Evolutionary conservation across 1,140 invertebrate genomes (phyloP).

Genomic region (Temnothorax longispinosus): DNA sequence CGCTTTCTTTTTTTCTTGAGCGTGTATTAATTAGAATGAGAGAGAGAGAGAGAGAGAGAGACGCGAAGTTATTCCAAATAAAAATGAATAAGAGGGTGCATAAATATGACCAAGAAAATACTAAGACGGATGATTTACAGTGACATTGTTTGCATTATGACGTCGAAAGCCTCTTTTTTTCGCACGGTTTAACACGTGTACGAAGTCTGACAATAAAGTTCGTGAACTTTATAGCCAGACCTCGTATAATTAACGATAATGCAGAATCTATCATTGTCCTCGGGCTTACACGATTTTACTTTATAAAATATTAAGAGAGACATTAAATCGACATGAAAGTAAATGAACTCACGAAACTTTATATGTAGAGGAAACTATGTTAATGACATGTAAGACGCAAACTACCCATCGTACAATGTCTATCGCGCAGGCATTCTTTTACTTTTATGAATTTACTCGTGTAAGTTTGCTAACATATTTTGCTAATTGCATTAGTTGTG

Average conservation of each 20-base stretch:
- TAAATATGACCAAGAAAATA: conserved; percentile 31
- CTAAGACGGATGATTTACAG: conserved; percentile 36
- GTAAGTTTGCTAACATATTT: neutral
- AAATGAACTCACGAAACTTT: neutral
- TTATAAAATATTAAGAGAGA: conserved; percentile 3
- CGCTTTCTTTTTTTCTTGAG: conserved; percentile 34
- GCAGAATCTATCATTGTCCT: conserved; percentile 11
- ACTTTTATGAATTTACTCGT: neutral
- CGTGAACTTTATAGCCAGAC: no score
- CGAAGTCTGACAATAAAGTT: no score
- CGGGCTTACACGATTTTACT: conserved; percentile 17
- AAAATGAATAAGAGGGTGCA: conserved; percentile 23
- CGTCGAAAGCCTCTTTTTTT: neutral
- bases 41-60: neutral
- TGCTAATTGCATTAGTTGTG: neutral
- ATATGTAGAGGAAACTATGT: neutral
- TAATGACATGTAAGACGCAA: neutral
- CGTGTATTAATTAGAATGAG: conserved; percentile 42
- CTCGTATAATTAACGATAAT: neutral
- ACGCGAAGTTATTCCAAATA: conserved; percentile 17
- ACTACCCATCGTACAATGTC: neutral
- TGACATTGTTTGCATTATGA: conserved; percentile 24
- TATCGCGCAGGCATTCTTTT: neutral
- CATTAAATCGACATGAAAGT: conserved; percentile 1
- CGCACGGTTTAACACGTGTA: neutral